phyloP scores from a whole-genome alignment of 2,797 vertebrate genomes.

The Macropus fuliginosus region DNA sequence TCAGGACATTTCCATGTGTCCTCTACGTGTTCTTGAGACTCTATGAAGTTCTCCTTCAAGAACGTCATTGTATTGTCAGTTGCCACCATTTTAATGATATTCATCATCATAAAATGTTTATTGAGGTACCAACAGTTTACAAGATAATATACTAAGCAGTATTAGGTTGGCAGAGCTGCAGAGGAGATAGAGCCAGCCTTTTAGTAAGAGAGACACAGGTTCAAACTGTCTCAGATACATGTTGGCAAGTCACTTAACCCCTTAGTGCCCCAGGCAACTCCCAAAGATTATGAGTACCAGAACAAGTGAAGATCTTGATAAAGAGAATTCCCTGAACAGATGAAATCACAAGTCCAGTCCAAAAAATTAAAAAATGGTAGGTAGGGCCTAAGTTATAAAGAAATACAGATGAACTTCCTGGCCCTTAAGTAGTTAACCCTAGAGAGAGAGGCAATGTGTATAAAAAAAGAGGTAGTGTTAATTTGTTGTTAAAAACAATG shows the following conservation, averaged over 20 bases:
- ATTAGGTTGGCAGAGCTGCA: not conserved
- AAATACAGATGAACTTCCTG: not conserved
- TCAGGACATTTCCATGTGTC: not conserved
- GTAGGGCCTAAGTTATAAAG: not conserved
- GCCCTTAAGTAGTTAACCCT: not conserved
- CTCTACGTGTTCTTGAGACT: not conserved
- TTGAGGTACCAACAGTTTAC: not conserved
- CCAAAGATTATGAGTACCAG: not conserved
- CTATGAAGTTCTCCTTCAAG: not conserved
- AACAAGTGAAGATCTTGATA: not conserved
- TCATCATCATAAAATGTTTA: not conserved
- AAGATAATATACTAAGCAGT: not conserved
- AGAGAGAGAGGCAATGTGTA: not conserved
- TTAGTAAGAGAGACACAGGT: not conserved
- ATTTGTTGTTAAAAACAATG: not conserved
- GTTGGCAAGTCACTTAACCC: not conserved
- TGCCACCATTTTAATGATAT: not conserved
- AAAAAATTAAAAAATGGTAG: not conserved
- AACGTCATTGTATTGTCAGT: not conserved
- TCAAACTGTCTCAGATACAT: not conserved
- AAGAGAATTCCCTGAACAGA: not conserved
- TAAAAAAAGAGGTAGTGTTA: not conserved
- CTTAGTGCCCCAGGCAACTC: not conserved
- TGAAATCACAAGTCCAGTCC: not conserved
- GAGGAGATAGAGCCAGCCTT: not conserved